Conservation (phyloP, 2,797 vertebrate species). For the Brachymystax lenok region DNA sequence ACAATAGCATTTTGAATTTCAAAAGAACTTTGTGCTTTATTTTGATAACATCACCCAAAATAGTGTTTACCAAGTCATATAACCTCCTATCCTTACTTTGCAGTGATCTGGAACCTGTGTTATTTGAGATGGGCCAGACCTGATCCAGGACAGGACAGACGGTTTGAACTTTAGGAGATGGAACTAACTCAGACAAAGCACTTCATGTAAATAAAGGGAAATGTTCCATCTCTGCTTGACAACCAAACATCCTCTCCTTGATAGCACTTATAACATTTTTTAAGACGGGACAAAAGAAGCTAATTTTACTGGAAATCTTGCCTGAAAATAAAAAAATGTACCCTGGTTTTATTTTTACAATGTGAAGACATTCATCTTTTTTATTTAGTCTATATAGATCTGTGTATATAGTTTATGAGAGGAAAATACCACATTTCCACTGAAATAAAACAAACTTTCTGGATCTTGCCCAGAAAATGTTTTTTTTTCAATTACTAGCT, state of each 20-base stretch:
- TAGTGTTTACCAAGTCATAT: neutral
- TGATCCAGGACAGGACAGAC: conserved; percentile 24
- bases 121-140: conserved; percentile 19
- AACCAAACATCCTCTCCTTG: conserved; percentile 25
- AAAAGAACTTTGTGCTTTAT: neutral
- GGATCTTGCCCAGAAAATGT: too few species aligned
- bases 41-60: neutral
- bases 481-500: too few species aligned
- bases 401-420: neutral
- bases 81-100: neutral
- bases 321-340: conserved; percentile 55
- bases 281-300: conserved; percentile 10
- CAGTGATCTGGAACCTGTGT: conserved; percentile 7
- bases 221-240: conserved; percentile 23
- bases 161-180: conserved; percentile 25
- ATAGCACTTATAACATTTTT: conserved; percentile 23
- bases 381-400: conserved; percentile 10
- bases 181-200: conserved; percentile 23
- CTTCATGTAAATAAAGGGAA: conserved; percentile 35
- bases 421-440: neutral
- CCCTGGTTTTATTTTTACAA: conserved; percentile 1
- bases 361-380: conserved; percentile 3
- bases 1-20: neutral
- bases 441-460: neutral
- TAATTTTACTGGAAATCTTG: neutral